Base-by-base conservation (phyloP, 2,113 vertebrate species). In the Micromys minutus region DNA sequence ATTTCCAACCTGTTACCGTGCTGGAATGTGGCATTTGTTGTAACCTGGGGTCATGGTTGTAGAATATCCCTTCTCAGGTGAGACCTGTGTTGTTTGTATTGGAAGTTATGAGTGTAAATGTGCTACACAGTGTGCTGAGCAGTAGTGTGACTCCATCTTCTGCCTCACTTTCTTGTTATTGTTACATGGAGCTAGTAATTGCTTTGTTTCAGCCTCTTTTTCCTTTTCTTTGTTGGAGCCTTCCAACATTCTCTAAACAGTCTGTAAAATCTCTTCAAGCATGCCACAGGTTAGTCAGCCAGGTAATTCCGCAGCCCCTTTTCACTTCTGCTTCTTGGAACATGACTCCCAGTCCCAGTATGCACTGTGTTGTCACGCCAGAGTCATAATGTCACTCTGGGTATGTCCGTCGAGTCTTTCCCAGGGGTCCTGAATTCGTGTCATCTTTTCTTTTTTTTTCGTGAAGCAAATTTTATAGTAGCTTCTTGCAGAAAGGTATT, bases 161-260 rank as follows among this genome's bases (percentile, higher is more conserved):
- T 76, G 17, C 90, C 57, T 91, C 91, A 39, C 50, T 89, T 74
- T 93, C 57, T 91, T 76, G 34, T 75, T 42, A 4, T 93, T 94
- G 76, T 92, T 61, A 34, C 52, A 36, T 75, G 21, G 39, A 85
- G 65, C 52, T 15, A 90, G 55, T 84, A 61, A 85, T 80, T 88
- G 19, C 29, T 57, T 89, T 13, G 47, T 80, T 80, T 94, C 39
- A 47, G 5, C 1, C 24, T 72, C 34, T 45, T 29, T 50, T 93
- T 89, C 42, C 85, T 76, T 88, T 91, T 91, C n/a, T 80, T 95
- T 65, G 21, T 36, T 24, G 52, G 1, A 69, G 65, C 39, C 71
- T 88, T 88, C 75, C 26, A 42, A 26, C 50, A 75, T 31, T 50
- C 31, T 79, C 61, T 42, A 75, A 75, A 79, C 24, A 57, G 36